These are phyloP conservation scores for Sebastes kiyomatsui DNA, from an alignment of 2,797 vertebrate genomes.

Conservation along the genomic window DNA sequence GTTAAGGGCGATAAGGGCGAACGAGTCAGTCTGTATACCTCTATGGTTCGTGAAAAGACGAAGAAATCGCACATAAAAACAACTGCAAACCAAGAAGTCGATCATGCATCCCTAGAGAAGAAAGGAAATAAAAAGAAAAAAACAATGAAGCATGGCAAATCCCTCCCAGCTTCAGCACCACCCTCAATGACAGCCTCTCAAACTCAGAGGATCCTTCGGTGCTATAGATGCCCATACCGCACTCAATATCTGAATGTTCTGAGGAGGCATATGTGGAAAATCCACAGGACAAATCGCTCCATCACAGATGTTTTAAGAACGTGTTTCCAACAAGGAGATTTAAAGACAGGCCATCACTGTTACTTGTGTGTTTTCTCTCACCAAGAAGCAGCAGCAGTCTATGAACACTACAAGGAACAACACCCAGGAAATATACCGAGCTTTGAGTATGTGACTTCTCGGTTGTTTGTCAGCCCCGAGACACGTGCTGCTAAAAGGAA, in stretches of 20 bases:
- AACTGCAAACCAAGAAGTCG: not conserved
- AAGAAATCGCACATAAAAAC: not conserved
- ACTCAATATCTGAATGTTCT: slow-evolving; percentile 84
- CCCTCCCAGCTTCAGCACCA: not conserved
- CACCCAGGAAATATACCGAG: slow-evolving; percentile 82
- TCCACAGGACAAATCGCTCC: slow-evolving; percentile 81
- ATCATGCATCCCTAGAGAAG: not conserved
- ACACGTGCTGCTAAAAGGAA: not conserved
- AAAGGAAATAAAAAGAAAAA: not conserved
- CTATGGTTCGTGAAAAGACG: slow-evolving; percentile 10
- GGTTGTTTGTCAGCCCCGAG: slow-evolving; percentile 42
- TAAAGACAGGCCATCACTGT: slow-evolving; percentile 89
- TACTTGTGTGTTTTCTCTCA: slow-evolving; percentile 89
- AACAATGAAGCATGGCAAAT: not conserved
- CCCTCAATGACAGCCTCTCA: not conserved
- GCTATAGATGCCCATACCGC: slow-evolving; percentile 83
- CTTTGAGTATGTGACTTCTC: slow-evolving; percentile 81
- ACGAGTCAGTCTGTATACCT: slow-evolving; percentile 37
- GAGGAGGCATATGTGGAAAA: slow-evolving; percentile 85
- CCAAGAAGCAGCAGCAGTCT: slow-evolving; percentile 76
- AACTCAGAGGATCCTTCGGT: slow-evolving; percentile 78
- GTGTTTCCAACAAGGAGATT: slow-evolving; percentile 82
- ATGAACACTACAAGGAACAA: slow-evolving; percentile 85
- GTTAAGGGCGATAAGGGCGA: accelerated
- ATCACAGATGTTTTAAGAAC: slow-evolving; percentile 80